Percentiles rank a stretch among this genome's conserved stretches.
Evolutionary conservation across 2,113 vertebrate species (phyloP).

Genomic region (Callipepla californica): DNA sequence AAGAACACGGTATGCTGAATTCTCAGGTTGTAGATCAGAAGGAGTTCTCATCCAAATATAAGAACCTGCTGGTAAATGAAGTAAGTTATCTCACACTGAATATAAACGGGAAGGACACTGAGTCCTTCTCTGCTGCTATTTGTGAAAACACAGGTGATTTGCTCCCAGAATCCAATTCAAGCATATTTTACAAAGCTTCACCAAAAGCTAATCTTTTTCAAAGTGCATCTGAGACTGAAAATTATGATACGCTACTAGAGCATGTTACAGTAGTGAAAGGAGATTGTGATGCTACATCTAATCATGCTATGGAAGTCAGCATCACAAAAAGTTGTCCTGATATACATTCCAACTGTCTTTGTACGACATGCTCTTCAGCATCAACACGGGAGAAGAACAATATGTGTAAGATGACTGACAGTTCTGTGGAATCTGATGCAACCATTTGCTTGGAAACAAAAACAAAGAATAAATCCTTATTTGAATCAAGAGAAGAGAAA

Average conservation of each 20-base stretch:
- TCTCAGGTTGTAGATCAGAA: conserved; percentile 49
- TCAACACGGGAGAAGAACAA: neutral
- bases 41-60: conserved; percentile 30
- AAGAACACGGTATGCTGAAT: conserved; percentile 12
- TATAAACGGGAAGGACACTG: neutral
- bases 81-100: conserved; percentile 36
- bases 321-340: neutral
- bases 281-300: neutral
- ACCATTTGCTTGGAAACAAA: neutral
- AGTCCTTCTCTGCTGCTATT: neutral
- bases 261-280: neutral
- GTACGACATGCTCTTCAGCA: neutral
- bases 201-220: conserved; percentile 32
- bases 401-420: rapidly evolving
- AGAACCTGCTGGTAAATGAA: conserved; percentile 34
- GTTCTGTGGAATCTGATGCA: conserved; percentile 7
- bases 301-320: conserved; percentile 1
- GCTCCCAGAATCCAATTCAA: neutral
- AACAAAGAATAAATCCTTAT: neutral
- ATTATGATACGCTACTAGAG: neutral
- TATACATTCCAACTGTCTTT: neutral
- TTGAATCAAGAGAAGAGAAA: neutral
- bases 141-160: neutral
- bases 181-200: neutral
- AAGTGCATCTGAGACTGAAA: conserved; percentile 37